Evolutionary conservation across 2,888 invertebrate genomes (phyloP).

Genomic region (Chymomyza fuscimana): DNA sequence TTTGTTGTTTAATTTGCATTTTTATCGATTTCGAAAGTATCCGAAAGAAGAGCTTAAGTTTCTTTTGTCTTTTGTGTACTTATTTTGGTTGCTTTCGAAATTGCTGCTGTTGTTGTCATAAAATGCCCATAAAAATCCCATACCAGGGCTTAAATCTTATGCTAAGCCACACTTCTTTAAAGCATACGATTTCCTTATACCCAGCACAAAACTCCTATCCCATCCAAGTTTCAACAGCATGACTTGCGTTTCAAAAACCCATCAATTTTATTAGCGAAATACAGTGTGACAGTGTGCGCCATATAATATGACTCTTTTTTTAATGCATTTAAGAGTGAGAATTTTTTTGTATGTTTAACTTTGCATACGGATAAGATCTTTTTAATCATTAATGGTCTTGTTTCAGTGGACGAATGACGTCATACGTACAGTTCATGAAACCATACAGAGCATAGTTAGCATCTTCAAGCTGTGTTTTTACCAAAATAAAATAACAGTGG

Average conservation of each 20-base stretch:
- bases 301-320: constrained; percentile 1
- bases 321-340: constrained; percentile 1
- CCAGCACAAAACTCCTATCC: constrained; percentile 4
- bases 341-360: background rate
- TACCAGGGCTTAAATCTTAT: constrained; percentile 26
- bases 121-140: constrained; percentile 69
- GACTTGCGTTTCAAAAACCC: constrained; percentile 42
- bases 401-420: background rate
- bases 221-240: constrained; percentile 17
- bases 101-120: constrained; percentile 49
- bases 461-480: background rate
- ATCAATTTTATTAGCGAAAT: constrained; percentile 46
- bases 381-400: background rate
- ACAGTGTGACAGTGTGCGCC: background rate
- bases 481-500: no score
- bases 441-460: background rate
- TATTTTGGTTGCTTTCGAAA: background rate
- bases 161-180: constrained; percentile 52
- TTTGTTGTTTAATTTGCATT: constrained; percentile 71
- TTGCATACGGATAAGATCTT: background rate
- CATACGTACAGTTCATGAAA: background rate
- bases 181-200: constrained; percentile 47
- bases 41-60: constrained; percentile 5
- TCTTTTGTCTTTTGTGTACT: background rate
- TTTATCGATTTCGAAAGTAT: constrained; percentile 61